Evolutionary conservation across 2,797 vertebrate species (phyloP).

Genomic region (Gallinago stenura): DNA sequence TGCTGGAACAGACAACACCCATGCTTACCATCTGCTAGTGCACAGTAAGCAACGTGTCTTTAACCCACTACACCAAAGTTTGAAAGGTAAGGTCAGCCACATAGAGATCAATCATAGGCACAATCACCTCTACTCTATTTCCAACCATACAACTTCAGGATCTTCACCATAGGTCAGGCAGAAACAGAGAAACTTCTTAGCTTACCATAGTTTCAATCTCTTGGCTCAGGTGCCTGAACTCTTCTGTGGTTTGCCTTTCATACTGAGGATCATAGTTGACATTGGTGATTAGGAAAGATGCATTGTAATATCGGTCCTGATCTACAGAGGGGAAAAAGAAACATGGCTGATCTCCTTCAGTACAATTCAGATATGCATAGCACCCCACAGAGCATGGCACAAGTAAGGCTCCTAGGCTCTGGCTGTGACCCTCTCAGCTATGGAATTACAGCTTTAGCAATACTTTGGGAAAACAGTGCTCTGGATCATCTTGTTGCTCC

Average conservation of each 20-base stretch:
- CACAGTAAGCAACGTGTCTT: background rate
- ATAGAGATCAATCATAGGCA: background rate
- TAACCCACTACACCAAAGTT: background rate
- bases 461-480: background rate
- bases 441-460: background rate
- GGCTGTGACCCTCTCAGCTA: background rate
- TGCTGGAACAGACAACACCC: background rate
- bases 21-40: background rate
- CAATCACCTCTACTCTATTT: background rate
- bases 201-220: conserved; percentile 74
- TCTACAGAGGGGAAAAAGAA: conserved; percentile 58
- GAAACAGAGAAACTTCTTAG: background rate
- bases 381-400: background rate
- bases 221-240: conserved; percentile 63
- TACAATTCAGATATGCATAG: background rate
- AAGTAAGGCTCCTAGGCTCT: background rate
- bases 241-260: conserved; percentile 67
- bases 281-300: conserved; percentile 71
- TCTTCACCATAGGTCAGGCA: background rate
- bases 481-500: background rate
- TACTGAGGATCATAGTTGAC: conserved; percentile 59
- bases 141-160: background rate
- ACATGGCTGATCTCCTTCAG: background rate
- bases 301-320: conserved; percentile 74
- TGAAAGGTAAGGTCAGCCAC: background rate